Evolutionary conservation across 1,140 invertebrate genomes (phyloP).

Genomic region (Cardiocondyla obscurior): DNA sequence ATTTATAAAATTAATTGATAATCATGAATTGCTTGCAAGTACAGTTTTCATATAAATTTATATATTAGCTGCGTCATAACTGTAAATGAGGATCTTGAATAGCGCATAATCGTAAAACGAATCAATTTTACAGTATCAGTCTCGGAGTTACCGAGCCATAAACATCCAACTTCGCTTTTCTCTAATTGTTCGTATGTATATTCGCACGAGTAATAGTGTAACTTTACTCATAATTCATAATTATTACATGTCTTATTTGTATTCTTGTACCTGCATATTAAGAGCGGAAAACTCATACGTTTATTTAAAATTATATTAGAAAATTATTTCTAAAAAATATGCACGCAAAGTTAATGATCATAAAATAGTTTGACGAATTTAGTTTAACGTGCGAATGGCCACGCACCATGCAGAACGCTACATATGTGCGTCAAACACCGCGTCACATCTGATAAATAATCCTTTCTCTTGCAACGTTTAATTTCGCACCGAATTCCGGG

Average conservation of each 20-base stretch:
- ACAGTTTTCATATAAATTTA: neutral
- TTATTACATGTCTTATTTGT: neutral
- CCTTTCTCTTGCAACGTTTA: slow-evolving; percentile 42
- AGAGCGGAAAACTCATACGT: neutral
- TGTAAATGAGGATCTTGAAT: slow-evolving; percentile 9
- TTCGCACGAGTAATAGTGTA: neutral
- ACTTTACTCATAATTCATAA: neutral
- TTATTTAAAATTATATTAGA: no score
- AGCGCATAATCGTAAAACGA: slow-evolving; percentile 36
- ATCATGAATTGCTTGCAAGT: neutral
- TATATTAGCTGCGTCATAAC: neutral
- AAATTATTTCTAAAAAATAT: neutral
- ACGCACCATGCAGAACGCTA: neutral
- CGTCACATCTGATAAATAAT: slow-evolving; percentile 9
- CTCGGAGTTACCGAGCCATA: slow-evolving; percentile 2
- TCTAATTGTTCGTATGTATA: neutral
- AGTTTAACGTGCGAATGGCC: neutral
- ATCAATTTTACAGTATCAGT: slow-evolving; percentile 38
- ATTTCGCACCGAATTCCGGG: slow-evolving; percentile 29
- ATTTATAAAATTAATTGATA: no score
- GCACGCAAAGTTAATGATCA: neutral
- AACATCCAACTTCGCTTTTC: neutral
- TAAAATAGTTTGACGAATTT: neutral
- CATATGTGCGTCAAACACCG: neutral
- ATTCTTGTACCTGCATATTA: neutral